phyloP scores from a whole-genome alignment of 2,113 vertebrate genomes.

The Stegostoma tigrinum region DNA sequence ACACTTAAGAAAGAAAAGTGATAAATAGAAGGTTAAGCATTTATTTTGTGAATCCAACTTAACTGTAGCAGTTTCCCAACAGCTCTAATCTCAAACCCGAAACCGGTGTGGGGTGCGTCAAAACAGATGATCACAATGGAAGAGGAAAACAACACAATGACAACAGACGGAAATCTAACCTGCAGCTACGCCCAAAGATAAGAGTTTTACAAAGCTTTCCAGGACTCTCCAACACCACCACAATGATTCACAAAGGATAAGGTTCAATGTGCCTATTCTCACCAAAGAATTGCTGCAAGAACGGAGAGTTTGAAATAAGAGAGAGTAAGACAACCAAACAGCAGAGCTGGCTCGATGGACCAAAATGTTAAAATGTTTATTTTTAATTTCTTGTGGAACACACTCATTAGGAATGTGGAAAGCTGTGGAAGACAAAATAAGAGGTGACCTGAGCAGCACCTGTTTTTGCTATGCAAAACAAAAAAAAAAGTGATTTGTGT shows the following conservation, averaged over 20 bases:
- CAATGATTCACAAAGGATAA: background rate
- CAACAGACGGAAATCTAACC: background rate
- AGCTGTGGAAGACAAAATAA: background rate
- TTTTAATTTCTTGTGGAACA: background rate
- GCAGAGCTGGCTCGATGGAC: background rate
- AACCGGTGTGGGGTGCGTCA: background rate
- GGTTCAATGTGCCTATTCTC: background rate
- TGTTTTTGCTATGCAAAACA: background rate
- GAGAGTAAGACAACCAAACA: background rate
- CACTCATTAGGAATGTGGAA: background rate
- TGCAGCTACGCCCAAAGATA: background rate
- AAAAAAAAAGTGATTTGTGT: background rate
- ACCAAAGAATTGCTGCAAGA: background rate
- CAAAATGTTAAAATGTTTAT: background rate
- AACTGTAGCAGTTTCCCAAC: background rate
- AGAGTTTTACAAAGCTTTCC: background rate
- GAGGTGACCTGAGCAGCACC: background rate
- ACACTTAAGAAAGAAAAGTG: background rate
- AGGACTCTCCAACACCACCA: background rate
- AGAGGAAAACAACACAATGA: background rate
- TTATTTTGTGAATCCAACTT: background rate
- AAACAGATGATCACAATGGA: background rate
- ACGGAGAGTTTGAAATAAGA: background rate
- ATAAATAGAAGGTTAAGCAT: background rate
- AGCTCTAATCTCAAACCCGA: background rate